A percentile compares a stretch with the other conserved stretches of the same genome.
Conservation (phyloP, 2,888 invertebrate genomes). For the Sarcophaga caerulescens region DNA sequence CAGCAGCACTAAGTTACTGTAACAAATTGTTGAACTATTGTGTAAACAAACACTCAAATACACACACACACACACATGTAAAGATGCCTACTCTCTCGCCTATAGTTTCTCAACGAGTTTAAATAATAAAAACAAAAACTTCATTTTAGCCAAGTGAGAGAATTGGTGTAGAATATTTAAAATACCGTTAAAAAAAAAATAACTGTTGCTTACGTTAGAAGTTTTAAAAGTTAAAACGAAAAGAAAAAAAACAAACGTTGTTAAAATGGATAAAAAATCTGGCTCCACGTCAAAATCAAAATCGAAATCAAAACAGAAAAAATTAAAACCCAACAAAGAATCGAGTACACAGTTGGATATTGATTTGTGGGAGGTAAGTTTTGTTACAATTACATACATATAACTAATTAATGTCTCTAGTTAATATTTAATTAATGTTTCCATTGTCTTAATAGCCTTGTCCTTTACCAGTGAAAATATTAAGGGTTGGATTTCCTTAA, state of each 20-base stretch:
- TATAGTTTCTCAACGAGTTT: not conserved
- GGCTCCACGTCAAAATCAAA: slow-evolving; percentile 71
- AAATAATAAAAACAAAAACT: not conserved
- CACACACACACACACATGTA: not conserved
- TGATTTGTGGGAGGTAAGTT: slow-evolving; percentile 80
- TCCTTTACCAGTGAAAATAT: no score
- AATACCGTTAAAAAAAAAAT: slow-evolving; percentile 3
- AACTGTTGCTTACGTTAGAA: not conserved
- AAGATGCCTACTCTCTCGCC: not conserved
- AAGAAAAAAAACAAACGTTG: slow-evolving; percentile 40
- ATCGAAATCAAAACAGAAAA: slow-evolving; percentile 75
- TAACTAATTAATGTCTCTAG: not conserved
- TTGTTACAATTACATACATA: not conserved
- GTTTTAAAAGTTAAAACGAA: not conserved
- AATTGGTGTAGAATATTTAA: no score
- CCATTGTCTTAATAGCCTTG: no score
- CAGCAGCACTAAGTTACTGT: slow-evolving; percentile 4
- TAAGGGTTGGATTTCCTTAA: no score
- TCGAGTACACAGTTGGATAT: slow-evolving; percentile 78
- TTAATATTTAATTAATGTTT: not conserved
- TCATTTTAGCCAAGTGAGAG: not conserved
- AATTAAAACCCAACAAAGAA: slow-evolving; percentile 76
- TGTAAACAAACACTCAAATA: slow-evolving; percentile 15
- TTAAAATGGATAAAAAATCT: slow-evolving; percentile 69
- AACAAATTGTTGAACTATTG: slow-evolving; percentile 28